Evolutionary conservation across 2,113 vertebrate genomes (phyloP).

Genomic region (Pterocles orientalis): DNA sequence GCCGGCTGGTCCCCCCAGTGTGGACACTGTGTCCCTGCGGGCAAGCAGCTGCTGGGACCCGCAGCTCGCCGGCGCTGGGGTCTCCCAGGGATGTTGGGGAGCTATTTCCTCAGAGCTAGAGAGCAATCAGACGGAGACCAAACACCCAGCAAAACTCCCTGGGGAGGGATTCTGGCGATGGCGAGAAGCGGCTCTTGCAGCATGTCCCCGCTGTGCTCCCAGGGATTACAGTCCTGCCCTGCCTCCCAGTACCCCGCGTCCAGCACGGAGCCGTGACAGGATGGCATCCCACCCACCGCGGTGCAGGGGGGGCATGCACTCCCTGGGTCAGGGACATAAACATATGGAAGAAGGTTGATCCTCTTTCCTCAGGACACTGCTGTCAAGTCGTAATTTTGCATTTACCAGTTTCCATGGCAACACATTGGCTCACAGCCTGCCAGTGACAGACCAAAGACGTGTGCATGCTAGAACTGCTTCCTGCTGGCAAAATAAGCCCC

Average conservation of each 20-base stretch:
- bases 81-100: not conserved
- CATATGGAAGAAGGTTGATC: not conserved
- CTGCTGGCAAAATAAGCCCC: conserved; percentile 21
- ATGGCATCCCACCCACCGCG: not conserved
- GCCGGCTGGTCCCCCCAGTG: not conserved
- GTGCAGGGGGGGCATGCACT: accelerated
- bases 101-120: not conserved
- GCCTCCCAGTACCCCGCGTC: not conserved
- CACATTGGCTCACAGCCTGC: not conserved
- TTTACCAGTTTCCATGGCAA: conserved; percentile 30
- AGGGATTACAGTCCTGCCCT: not conserved
- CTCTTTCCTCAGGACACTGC: not conserved
- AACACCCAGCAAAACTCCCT: not conserved
- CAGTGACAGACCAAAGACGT: not conserved
- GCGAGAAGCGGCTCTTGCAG: not conserved
- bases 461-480: not conserved
- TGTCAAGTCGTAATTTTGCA: conserved; percentile 1
- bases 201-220: not conserved
- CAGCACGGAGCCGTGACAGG: not conserved
- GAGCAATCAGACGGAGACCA: not conserved
- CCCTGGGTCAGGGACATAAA: not conserved
- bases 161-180: not conserved
- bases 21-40: not conserved
- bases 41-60: not conserved
- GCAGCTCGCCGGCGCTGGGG: accelerated